These are phyloP conservation scores for Cyclura pinguis DNA, from an alignment of 2,797 vertebrate genomes.

Conservation along the genomic window DNA sequence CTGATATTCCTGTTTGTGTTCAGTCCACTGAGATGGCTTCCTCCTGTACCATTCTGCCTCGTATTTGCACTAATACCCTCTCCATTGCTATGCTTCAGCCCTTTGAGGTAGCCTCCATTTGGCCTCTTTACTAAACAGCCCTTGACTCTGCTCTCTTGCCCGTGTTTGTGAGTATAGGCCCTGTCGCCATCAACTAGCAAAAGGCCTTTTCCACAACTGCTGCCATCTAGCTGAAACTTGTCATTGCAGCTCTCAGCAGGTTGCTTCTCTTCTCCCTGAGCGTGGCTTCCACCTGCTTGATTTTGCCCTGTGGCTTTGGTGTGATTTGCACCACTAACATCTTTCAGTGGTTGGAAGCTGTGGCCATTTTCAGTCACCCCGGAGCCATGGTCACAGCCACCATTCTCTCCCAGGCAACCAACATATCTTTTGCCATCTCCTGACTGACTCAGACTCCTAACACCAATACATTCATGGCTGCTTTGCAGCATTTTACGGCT, in stretches of 20 bases:
- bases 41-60: background rate
- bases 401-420: background rate
- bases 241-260: background rate
- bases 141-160: background rate
- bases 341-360: background rate
- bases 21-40: background rate
- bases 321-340: background rate
- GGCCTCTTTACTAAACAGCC: background rate
- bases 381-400: background rate
- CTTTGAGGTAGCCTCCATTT: conserved; percentile 10
- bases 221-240: background rate
- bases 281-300: background rate
- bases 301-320: background rate
- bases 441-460: background rate
- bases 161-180: background rate
- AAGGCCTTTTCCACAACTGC: conserved; percentile 10
- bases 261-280: conserved; percentile 10
- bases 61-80: background rate
- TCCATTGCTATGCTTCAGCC: background rate
- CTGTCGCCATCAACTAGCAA: background rate
- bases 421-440: background rate
- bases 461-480: background rate
- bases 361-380: background rate
- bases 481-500: background rate
- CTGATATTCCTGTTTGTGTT: background rate